Conservation (phyloP, 2,888 invertebrate species). For the Tribolium freemani region DNA sequence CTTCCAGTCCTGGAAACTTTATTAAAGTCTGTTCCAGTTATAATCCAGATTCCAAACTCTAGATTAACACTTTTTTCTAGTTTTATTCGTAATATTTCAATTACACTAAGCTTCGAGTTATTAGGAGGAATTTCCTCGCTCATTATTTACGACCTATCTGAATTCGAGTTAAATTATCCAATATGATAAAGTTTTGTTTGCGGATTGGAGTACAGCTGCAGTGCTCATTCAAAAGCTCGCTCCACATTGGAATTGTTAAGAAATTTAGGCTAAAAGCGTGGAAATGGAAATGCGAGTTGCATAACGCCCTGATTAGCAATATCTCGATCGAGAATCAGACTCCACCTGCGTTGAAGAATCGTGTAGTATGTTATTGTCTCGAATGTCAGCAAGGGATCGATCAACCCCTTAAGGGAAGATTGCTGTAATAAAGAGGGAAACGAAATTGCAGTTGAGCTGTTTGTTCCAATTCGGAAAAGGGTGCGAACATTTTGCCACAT, state of each 20-base stretch:
- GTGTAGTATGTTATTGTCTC: not conserved
- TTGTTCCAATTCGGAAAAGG: slow-evolving; percentile 7
- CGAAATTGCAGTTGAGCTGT: slow-evolving; percentile 5
- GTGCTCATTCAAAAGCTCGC: not conserved
- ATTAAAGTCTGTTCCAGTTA: not conserved
- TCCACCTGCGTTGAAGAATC: not conserved
- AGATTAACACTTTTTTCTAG: not conserved
- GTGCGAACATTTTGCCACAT: not conserved
- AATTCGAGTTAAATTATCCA: not conserved
- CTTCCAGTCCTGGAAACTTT: not conserved
- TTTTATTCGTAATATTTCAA: not conserved
- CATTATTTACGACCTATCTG: not conserved
- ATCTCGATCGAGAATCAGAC: too few relatives aligned
- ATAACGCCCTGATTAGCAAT: too few relatives aligned
- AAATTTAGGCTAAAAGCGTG: not conserved
- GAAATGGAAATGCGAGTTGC: not conserved
- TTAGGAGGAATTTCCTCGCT: not conserved
- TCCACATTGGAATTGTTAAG: not conserved
- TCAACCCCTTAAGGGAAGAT: slow-evolving; percentile 15
- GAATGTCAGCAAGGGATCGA: slow-evolving; percentile 6
- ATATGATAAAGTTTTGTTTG: not conserved
- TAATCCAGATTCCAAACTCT: not conserved
- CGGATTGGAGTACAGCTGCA: not conserved
- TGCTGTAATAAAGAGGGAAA: slow-evolving; percentile 5
- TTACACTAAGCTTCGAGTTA: not conserved